phyloP scores from a whole-genome alignment of 2,797 vertebrate species.

The Momotus momota region DNA sequence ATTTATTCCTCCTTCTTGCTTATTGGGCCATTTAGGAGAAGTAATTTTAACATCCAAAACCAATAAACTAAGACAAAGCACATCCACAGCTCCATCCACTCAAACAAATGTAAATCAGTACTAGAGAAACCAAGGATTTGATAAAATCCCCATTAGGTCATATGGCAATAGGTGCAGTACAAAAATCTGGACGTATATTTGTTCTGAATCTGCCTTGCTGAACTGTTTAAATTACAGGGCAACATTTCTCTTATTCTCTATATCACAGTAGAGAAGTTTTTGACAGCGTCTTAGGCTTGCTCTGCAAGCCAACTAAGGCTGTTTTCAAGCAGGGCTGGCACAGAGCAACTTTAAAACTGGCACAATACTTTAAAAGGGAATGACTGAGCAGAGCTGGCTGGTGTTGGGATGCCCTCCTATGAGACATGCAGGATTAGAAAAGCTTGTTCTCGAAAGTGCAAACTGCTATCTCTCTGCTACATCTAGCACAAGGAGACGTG shows the following conservation, averaged over 20 bases:
- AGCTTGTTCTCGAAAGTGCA: neutral
- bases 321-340: neutral
- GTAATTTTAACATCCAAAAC: neutral
- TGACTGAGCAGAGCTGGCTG: neutral
- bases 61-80: neutral
- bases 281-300: neutral
- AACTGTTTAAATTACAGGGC: neutral
- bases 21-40: neutral
- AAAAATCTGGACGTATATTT: neutral
- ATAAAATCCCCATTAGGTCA: neutral
- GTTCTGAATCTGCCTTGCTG: neutral
- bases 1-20: slow-evolving; percentile 30
- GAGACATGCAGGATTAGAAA: neutral
- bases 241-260: neutral
- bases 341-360: neutral
- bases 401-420: neutral
- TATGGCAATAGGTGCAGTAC: neutral
- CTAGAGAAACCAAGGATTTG: neutral
- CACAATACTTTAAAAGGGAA: slow-evolving; percentile 47
- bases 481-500: neutral
- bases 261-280: neutral
- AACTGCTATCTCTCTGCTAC: neutral
- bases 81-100: neutral
- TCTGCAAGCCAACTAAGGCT: neutral
- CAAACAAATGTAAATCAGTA: neutral